Evolutionary conservation across 2,888 invertebrate genomes (phyloP).

Genomic region (Sthenelais limicola): DNA sequence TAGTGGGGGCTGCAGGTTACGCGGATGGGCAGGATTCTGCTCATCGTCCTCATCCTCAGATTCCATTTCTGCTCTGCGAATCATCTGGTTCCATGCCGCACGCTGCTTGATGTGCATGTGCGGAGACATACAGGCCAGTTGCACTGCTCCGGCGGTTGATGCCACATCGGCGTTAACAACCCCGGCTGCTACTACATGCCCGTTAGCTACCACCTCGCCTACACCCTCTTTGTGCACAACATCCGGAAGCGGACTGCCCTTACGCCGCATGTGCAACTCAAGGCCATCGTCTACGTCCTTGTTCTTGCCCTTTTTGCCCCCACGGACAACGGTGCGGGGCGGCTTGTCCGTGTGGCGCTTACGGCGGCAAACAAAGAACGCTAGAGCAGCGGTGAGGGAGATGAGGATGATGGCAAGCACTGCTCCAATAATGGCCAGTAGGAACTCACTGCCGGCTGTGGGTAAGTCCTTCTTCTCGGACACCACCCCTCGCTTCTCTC

Average conservation of each 20-base stretch:
- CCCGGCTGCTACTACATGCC: constrained; percentile 1
- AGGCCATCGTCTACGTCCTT: constrained; percentile 22
- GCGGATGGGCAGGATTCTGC: not conserved
- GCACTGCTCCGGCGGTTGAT: not conserved
- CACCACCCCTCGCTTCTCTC: constrained; percentile 31
- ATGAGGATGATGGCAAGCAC: constrained; percentile 28
- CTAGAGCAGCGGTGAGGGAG: constrained; percentile 7
- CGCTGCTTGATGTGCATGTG: constrained; percentile 44
- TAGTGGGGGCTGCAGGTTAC: not conserved
- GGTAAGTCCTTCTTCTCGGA: constrained; percentile 23
- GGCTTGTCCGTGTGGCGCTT: constrained; percentile 7
- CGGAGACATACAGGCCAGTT: constrained; percentile 2
- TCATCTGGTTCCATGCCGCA: constrained; percentile 47
- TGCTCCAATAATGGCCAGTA: constrained; percentile 18
- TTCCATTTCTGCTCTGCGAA: constrained; percentile 33
- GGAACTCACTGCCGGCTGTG: not conserved
- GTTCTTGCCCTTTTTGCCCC: constrained; percentile 29
- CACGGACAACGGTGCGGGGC: constrained; percentile 21
- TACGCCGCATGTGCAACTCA: constrained; percentile 43
- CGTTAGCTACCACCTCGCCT: constrained; percentile 24
- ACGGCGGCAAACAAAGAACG: constrained; percentile 18
- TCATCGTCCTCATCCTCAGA: constrained; percentile 43
- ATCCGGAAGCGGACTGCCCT: constrained; percentile 43
- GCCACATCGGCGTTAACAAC: not conserved
- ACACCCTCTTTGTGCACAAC: constrained; percentile 28